phyloP scores from a whole-genome alignment of 2,888 invertebrate genomes.

The Carpatolechia fugitivella region DNA sequence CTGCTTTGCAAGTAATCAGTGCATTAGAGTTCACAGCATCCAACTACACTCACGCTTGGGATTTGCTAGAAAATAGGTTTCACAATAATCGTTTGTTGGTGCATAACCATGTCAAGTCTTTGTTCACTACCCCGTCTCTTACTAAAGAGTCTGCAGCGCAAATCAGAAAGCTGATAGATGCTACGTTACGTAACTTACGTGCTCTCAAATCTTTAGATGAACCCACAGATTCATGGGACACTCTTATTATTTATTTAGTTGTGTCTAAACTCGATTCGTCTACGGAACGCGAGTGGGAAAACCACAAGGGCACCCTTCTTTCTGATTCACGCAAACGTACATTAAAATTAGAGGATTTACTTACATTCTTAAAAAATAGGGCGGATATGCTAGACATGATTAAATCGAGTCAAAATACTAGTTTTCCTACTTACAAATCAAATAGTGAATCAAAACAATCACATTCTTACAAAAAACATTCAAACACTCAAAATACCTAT shows the following conservation, averaged over 20 bases:
- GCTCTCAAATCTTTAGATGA: constrained; percentile 22
- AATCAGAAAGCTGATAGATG: constrained; percentile 23
- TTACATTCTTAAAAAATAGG: constrained; percentile 11
- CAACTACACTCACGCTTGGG: constrained; percentile 24
- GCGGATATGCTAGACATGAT: constrained; percentile 17
- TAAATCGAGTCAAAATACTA: not conserved
- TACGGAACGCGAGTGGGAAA: constrained; percentile 26
- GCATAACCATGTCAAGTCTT: constrained; percentile 24
- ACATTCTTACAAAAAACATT: too few relatives aligned
- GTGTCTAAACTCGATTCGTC: constrained; percentile 18
- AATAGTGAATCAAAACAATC: too few relatives aligned
- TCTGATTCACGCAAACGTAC: not conserved
- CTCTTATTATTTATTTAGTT: constrained; percentile 21
- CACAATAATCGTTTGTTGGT: constrained; percentile 22
- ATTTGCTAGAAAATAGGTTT: constrained; percentile 19
- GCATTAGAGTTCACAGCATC: constrained; percentile 22
- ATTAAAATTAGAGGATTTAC: constrained; percentile 14
- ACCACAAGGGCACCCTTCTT: constrained; percentile 5
- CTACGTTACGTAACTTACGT: constrained; percentile 22
- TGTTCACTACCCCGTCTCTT: constrained; percentile 19
- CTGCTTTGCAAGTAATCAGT: not conserved
- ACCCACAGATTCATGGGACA: constrained; percentile 22
- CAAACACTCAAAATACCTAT: too few relatives aligned
- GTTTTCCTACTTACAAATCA: too few relatives aligned
- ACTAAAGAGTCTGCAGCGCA: constrained; percentile 20